Evolutionary conservation across 2,113 vertebrate genomes (phyloP).

Genomic region (Microcebus murinus): DNA sequence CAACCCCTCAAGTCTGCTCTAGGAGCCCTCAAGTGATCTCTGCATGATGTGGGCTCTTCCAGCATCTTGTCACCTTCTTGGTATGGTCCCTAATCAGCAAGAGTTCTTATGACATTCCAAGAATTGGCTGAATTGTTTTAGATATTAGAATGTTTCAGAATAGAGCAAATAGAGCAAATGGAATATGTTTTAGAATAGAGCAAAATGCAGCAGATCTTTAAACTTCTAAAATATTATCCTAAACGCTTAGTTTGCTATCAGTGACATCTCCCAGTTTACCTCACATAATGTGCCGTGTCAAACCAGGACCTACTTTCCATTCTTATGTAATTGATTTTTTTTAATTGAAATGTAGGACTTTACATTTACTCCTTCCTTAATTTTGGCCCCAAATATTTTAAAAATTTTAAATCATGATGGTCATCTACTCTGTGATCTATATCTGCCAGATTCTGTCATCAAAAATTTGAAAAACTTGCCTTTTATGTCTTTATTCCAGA

Average conservation of each 20-base stretch:
- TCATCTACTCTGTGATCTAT: not conserved
- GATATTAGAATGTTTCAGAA: too few relatives aligned
- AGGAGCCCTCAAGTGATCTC: not conserved
- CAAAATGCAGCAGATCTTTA: not conserved
- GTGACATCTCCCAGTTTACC: not conserved
- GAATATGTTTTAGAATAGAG: too few relatives aligned
- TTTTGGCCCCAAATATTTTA: not conserved
- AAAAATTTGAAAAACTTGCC: not conserved
- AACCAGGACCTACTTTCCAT: not conserved
- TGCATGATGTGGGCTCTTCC: rapidly evolving
- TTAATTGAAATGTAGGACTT: not conserved
- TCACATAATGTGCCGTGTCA: rapidly evolving
- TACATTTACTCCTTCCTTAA: not conserved
- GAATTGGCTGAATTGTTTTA: not conserved
- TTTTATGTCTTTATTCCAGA: not conserved
- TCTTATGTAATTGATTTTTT: not conserved
- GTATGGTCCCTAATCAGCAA: too few relatives aligned
- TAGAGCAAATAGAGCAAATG: too few relatives aligned
- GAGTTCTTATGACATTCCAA: not conserved
- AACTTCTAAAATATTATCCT: not conserved
- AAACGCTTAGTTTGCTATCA: not conserved
- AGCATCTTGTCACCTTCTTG: not conserved
- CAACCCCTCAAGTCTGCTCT: not conserved
- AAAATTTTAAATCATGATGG: not conserved
- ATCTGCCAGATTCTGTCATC: not conserved